A percentile compares a stretch with the other conserved stretches of the same genome.
Evolutionary conservation across 2,888 invertebrate genomes (phyloP).

Genomic region (Dryobotodes eremita): DNA sequence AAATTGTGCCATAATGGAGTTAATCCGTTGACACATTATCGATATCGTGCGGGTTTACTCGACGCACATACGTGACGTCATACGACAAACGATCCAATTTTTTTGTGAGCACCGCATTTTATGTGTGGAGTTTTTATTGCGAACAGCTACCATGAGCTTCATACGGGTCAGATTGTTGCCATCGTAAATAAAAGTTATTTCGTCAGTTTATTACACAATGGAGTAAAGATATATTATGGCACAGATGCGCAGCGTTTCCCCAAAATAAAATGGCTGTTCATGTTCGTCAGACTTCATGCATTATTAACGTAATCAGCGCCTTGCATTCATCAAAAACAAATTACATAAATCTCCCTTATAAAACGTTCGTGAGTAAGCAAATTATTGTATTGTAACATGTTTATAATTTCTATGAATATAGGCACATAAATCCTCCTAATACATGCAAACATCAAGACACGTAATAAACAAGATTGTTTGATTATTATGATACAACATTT

Average conservation of each 20-base stretch:
- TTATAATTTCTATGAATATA: constrained; percentile 25
- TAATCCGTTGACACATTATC: constrained; percentile 49
- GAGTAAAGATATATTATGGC: constrained; percentile 21
- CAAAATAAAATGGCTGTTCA: constrained; percentile 25
- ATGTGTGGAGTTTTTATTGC: constrained; percentile 47
- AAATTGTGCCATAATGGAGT: constrained; percentile 21
- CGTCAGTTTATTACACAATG: constrained; percentile 42
- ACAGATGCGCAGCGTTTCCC: constrained; percentile 35
- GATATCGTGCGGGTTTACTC: constrained; percentile 31
- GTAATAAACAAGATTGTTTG: constrained; percentile 31
- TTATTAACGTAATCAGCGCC: constrained; percentile 1
- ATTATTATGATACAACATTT: constrained; percentile 30
- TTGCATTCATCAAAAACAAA: neutral
- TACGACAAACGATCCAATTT: constrained; percentile 22
- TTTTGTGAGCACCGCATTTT: constrained; percentile 33
- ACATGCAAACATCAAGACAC: constrained; percentile 38
- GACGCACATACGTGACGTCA: constrained; percentile 30
- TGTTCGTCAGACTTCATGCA: constrained; percentile 19
- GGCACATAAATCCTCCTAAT: constrained; percentile 28
- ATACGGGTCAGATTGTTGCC: constrained; percentile 45
- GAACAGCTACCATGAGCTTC: constrained; percentile 16
- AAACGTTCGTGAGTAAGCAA: constrained; percentile 29
- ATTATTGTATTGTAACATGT: constrained; percentile 19
- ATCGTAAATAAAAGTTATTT: constrained; percentile 51
- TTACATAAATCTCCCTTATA: constrained; percentile 28